A percentile compares a stretch with the other conserved stretches of the same genome.
Conservation (phyloP, 2,113 vertebrate genomes). For the Amblyornis subalaris region DNA sequence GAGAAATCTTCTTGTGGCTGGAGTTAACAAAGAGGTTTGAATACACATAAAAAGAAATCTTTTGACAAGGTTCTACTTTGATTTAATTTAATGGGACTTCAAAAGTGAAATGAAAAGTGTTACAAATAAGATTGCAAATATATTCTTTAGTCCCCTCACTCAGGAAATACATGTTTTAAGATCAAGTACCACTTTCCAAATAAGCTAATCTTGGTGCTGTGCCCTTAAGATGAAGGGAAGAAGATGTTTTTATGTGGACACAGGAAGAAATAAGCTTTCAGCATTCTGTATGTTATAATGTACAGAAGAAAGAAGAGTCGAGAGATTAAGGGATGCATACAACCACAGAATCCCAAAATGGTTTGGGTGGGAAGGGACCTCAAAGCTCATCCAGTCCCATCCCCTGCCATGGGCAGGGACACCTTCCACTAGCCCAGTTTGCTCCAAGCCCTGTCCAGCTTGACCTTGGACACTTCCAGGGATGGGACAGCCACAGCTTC, state of each 20-base stretch:
- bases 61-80: neutral
- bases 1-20: neutral
- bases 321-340: neutral
- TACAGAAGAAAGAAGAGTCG: neutral
- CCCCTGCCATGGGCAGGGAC: neutral
- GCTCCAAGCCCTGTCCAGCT: neutral
- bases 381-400: neutral
- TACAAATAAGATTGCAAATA: neutral
- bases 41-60: neutral
- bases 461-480: neutral
- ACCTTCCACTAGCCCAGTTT: neutral
- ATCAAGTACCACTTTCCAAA: neutral
- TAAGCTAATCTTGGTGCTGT: neutral
- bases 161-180: neutral
- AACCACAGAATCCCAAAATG: neutral
- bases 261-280: neutral
- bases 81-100: neutral
- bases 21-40: neutral
- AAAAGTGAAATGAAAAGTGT: neutral
- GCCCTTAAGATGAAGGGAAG: neutral
- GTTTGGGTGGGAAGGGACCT: neutral
- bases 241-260: neutral
- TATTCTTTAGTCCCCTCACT: neutral
- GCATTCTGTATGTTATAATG: neutral
- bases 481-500: neutral